A percentile compares a stretch with the other conserved stretches of the same genome.
Evolutionary conservation across 2,797 vertebrate genomes (phyloP).

Genomic region (Neopelma chrysocephalum): DNA sequence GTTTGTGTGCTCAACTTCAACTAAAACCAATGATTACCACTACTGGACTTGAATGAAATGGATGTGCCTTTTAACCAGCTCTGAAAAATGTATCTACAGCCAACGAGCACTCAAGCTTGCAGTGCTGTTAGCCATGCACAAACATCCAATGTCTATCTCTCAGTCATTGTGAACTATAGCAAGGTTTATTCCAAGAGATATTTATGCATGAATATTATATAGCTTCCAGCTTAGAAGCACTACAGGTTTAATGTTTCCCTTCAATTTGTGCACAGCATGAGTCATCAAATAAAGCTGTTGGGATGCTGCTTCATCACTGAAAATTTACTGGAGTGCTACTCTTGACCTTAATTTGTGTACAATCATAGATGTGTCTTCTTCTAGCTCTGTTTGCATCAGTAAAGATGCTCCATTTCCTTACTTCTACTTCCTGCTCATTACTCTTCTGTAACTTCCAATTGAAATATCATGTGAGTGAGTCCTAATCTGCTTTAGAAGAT

Average conservation of each 20-base stretch:
- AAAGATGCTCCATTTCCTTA: background rate
- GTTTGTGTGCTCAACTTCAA: background rate
- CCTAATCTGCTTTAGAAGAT: background rate
- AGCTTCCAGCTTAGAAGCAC: background rate
- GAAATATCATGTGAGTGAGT: background rate
- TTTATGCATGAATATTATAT: background rate
- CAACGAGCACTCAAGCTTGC: background rate
- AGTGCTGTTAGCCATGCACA: background rate
- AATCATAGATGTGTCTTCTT: background rate
- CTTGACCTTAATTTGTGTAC: background rate
- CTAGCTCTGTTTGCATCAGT: background rate
- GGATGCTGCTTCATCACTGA: fast-evolving
- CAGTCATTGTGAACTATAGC: background rate
- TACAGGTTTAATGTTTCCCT: background rate
- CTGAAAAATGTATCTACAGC: background rate
- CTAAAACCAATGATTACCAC: background rate
- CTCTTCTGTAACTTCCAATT: background rate
- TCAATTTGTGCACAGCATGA: background rate
- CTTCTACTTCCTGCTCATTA: background rate
- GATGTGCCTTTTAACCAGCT: background rate
- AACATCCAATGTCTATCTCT: background rate
- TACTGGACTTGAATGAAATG: background rate
- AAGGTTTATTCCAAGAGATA: background rate
- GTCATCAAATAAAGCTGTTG: background rate
- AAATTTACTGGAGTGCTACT: background rate